Conservation (phyloP, 2,888 invertebrate species). For the Drosophila recens region DNA sequence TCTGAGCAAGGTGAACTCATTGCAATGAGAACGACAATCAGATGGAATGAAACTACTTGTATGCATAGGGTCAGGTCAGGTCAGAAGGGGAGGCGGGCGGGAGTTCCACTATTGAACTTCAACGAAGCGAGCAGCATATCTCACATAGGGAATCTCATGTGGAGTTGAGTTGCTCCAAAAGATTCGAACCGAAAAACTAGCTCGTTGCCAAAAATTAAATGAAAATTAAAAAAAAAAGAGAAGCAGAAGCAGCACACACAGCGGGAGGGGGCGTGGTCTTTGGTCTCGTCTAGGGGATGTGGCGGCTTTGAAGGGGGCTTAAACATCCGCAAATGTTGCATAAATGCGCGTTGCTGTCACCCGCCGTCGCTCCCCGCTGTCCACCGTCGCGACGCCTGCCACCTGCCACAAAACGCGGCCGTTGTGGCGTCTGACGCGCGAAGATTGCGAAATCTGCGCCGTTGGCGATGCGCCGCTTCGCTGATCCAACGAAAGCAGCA, state of each 20-base stretch:
- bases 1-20: slow-evolving; percentile 58
- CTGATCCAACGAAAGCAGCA: slow-evolving; percentile 72
- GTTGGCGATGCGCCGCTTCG: slow-evolving; percentile 76
- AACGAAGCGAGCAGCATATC: slow-evolving; percentile 73
- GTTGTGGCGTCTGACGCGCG: slow-evolving; percentile 25
- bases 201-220: slow-evolving; percentile 12
- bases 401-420: slow-evolving; percentile 33
- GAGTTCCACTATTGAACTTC: slow-evolving; percentile 70
- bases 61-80: not conserved
- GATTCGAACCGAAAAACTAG: slow-evolving; percentile 29
- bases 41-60: slow-evolving; percentile 5
- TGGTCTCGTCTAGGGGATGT: not conserved
- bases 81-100: not conserved
- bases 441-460: slow-evolving; percentile 67
- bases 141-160: slow-evolving; percentile 52
- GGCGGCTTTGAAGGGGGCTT: slow-evolving; percentile 28
- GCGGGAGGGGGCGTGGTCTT: slow-evolving; percentile 25
- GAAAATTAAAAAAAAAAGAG: not conserved
- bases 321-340: slow-evolving; percentile 66
- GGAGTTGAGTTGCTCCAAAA: slow-evolving; percentile 27
- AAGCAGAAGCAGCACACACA: slow-evolving; percentile 3
- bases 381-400: too few relatives aligned
- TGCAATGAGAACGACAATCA: slow-evolving; percentile 49
- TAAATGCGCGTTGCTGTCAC: slow-evolving; percentile 61
- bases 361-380: slow-evolving; percentile 3